These are phyloP conservation scores for Enteromius fasciolatus DNA, from an alignment of 2,797 vertebrate genomes.

Conservation along the genomic window DNA sequence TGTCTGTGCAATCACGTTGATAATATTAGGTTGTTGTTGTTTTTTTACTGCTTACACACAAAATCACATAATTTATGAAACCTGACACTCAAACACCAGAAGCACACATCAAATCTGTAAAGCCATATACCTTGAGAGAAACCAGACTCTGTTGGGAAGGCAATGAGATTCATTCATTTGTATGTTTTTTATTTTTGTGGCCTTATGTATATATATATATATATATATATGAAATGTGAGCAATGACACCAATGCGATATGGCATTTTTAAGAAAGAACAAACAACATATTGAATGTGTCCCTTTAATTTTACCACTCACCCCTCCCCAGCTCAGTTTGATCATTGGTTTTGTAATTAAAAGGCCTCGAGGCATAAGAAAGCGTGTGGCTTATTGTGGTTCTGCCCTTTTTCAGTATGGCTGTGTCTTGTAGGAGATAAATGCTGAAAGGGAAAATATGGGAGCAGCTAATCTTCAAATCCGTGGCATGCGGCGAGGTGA, in stretches of 20 bases:
- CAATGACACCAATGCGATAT: not conserved
- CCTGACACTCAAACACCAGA: too few species aligned
- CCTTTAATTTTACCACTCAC: not conserved
- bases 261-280: not conserved
- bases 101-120: too few species aligned
- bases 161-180: not conserved
- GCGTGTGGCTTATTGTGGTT: constrained; percentile 1
- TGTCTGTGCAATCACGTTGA: too few species aligned
- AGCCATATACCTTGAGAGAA: too few species aligned
- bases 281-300: not conserved
- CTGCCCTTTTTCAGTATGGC: constrained; percentile 25
- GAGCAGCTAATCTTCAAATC: constrained; percentile 55
- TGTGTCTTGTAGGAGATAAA: constrained; percentile 30
- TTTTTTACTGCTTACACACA: too few species aligned
- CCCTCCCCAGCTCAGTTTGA: not conserved
- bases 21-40: too few species aligned
- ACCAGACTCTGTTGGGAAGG: not conserved
- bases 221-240: too few species aligned
- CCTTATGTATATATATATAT: not conserved
- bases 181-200: not conserved
- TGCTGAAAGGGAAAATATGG: constrained; percentile 40
- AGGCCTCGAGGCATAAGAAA: constrained; percentile 13
- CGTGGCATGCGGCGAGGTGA: constrained; percentile 44
- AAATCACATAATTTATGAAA: too few species aligned
- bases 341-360: constrained; percentile 39